Conservation (phyloP, 2,113 vertebrate species). For the Propithecus coquereli region DNA sequence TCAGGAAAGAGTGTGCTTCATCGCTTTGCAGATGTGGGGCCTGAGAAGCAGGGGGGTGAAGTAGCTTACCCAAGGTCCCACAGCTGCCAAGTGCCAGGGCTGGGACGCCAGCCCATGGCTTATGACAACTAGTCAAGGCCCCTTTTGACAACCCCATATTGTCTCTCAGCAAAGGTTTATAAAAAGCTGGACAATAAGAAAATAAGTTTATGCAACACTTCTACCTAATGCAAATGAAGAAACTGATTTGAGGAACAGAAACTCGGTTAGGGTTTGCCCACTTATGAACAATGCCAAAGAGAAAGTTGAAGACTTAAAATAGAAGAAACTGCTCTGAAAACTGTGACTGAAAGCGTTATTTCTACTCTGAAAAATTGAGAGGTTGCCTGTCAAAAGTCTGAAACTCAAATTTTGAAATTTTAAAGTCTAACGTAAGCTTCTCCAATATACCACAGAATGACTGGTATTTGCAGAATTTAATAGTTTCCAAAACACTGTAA, state of each 20-base stretch:
- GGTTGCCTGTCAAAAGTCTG: neutral
- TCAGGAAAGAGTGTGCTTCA: neutral
- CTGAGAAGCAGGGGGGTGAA: neutral
- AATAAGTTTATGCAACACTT: neutral
- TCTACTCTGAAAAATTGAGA: neutral
- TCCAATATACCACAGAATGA: neutral
- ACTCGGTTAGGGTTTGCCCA: neutral
- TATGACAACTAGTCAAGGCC: neutral
- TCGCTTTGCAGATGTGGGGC: neutral
- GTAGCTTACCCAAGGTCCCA: neutral
- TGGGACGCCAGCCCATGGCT: neutral
- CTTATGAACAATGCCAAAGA: neutral
- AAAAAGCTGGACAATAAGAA: neutral
- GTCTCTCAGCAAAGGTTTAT: neutral
- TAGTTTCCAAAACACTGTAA: neutral
- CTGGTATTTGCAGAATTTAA: neutral
- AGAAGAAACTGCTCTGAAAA: neutral
- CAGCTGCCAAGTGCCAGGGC: neutral
- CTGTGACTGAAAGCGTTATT: neutral
- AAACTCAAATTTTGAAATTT: neutral
- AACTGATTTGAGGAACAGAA: conserved; percentile 64
- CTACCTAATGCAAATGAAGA: conserved; percentile 27
- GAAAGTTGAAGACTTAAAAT: conserved; percentile 53
- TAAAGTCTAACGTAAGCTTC: neutral
- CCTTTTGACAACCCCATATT: neutral